Percentiles rank a stretch among this genome's conserved stretches.
These are phyloP conservation scores for Scaptomyza cyrtandrae DNA, from an alignment of 2,888 invertebrate genomes.

Conservation along the genomic window DNA sequence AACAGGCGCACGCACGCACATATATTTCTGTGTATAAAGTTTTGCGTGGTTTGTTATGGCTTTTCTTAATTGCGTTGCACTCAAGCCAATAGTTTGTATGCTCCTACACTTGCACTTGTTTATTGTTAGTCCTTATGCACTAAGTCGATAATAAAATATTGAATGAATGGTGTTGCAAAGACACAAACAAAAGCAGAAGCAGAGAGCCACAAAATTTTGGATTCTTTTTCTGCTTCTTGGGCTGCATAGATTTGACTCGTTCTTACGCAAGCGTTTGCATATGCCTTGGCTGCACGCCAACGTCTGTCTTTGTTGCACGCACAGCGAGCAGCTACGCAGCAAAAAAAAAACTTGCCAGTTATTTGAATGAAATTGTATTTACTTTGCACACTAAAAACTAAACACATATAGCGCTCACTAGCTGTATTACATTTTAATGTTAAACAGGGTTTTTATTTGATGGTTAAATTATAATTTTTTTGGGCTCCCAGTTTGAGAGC, in stretches of 20 bases:
- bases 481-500: conserved; percentile 54
- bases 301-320: conserved; percentile 59
- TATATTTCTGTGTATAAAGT: conserved; percentile 19
- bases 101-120: conserved; percentile 25
- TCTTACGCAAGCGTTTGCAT: conserved; percentile 51
- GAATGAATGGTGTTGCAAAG: conserved; percentile 69
- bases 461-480: conserved; percentile 41
- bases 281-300: conserved; percentile 59
- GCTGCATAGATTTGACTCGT: conserved; percentile 49
- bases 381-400: conserved; percentile 45
- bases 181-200: conserved; percentile 77
- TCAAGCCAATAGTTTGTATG: conserved; percentile 11
- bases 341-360: conserved; percentile 58
- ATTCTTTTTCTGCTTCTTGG: conserved; percentile 72
- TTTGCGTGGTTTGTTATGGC: conserved; percentile 56
- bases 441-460: conserved; percentile 29
- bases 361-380: conserved; percentile 64
- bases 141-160: conserved; percentile 60
- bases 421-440: conserved; percentile 50
- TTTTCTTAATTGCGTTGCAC: conserved; percentile 39
- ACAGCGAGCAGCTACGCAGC: conserved; percentile 63
- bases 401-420: conserved; percentile 24
- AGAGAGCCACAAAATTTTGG: conserved; percentile 69
- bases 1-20: conserved; percentile 43
- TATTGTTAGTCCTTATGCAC: conserved; percentile 32